Conservation (phyloP, 2,113 vertebrate genomes). For the Lepus americanus region DNA sequence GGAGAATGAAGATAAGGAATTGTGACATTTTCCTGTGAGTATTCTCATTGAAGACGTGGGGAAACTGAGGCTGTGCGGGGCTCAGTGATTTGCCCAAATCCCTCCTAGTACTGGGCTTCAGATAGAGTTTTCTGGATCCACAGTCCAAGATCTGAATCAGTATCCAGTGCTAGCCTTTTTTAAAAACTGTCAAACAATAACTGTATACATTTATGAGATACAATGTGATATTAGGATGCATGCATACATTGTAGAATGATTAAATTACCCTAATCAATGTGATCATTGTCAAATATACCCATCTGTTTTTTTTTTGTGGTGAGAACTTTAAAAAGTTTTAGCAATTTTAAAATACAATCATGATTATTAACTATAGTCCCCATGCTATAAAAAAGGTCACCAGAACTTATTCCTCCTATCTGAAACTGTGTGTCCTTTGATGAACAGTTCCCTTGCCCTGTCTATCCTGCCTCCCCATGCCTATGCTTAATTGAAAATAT, state of each 20-base stretch:
- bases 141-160: not conserved
- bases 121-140: not conserved
- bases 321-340: not conserved
- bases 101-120: not conserved
- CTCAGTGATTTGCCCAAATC: not conserved
- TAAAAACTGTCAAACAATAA: not conserved
- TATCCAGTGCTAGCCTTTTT: not conserved
- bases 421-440: not conserved
- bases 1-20: not conserved
- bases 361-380: not conserved
- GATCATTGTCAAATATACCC: no score
- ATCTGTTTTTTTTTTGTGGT: not conserved
- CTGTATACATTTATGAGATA: not conserved
- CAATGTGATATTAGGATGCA: no score
- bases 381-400: not conserved
- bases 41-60: not conserved
- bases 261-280: no score
- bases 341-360: not conserved
- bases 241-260: no score
- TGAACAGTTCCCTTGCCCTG: not conserved
- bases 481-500: not conserved
- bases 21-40: not conserved
- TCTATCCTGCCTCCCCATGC: no score
- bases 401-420: not conserved
- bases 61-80: not conserved